Evolutionary conservation across 1,140 invertebrate species (phyloP).

Genomic region (Drosophila albomicans): DNA sequence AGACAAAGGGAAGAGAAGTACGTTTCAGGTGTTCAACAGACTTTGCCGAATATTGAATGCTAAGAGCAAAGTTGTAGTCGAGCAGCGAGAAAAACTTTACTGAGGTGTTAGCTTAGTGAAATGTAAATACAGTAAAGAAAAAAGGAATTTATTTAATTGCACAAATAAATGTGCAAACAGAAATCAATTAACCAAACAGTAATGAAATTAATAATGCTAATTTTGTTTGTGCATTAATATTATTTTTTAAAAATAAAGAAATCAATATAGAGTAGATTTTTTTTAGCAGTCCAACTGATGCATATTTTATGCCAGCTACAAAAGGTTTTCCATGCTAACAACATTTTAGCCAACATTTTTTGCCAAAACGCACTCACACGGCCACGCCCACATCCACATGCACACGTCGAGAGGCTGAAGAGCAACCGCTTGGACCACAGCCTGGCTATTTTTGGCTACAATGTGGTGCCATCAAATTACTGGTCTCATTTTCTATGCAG

Average conservation of each 20-base stretch:
- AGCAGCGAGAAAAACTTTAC: slow-evolving; percentile 22
- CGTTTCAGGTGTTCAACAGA: neutral
- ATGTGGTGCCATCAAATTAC: slow-evolving; percentile 80
- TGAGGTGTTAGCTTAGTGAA: slow-evolving; percentile 20
- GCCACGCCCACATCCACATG: neutral
- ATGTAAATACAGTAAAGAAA: slow-evolving; percentile 25
- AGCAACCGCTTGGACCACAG: slow-evolving; percentile 51
- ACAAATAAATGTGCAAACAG: neutral
- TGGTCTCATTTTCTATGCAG: slow-evolving; percentile 79
- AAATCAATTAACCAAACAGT: neutral
- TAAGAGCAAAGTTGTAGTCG: neutral
- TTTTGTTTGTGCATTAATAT: neutral
- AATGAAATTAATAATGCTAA: no score
- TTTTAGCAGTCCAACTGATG: neutral
- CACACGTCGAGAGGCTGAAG: neutral
- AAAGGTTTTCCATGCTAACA: slow-evolving; percentile 6
- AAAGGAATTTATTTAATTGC: neutral
- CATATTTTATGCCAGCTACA: neutral
- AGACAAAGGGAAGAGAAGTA: no score
- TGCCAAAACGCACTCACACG: neutral
- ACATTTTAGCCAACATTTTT: neutral
- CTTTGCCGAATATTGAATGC: neutral
- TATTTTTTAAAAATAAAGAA: slow-evolving; percentile 3
- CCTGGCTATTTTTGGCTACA: slow-evolving; percentile 72
- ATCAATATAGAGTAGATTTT: slow-evolving; percentile 2